These are phyloP conservation scores for Arctocebus calabarensis DNA, from an alignment of 2,797 vertebrate genomes.

Conservation along the genomic window DNA sequence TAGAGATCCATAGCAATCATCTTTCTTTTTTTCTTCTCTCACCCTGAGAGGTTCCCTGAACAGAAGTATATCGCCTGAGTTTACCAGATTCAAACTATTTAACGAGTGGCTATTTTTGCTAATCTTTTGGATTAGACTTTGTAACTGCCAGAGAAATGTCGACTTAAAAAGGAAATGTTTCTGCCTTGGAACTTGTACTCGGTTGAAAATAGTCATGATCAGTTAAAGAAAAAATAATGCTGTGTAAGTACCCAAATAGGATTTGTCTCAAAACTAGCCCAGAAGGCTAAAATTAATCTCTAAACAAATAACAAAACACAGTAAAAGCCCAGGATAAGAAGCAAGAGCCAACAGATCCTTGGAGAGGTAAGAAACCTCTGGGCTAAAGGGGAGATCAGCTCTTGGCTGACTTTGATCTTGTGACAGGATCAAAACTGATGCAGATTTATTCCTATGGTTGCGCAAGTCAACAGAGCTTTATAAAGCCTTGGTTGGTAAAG, in stretches of 20 bases:
- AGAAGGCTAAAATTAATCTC: constrained; percentile 57
- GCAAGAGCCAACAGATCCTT: not conserved
- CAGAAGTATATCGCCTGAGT: not conserved
- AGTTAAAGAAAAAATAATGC: constrained; percentile 52
- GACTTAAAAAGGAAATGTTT: constrained; percentile 82
- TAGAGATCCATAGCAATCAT: not conserved
- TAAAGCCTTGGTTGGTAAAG: not conserved
- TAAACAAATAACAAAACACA: not conserved
- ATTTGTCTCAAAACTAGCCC: constrained; percentile 34
- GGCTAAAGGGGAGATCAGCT: not conserved
- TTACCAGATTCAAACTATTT: constrained; percentile 48
- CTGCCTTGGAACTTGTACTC: constrained; percentile 63
- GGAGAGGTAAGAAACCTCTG: not conserved
- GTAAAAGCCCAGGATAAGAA: not conserved
- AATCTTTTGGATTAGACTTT: constrained; percentile 80
- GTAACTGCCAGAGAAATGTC: constrained; percentile 56
- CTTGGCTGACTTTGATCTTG: not conserved
- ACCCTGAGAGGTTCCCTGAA: not conserved
- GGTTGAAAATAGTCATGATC: constrained; percentile 69
- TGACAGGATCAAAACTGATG: not conserved
- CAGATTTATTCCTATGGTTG: not conserved
- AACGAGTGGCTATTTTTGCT: constrained; percentile 74
- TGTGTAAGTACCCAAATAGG: not conserved
- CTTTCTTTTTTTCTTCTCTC: not conserved
- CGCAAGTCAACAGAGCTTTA: not conserved